Evolutionary conservation across 2,888 invertebrate species (phyloP), one percentile per base, ranked within the genome.

Genomic region (Aromia moschata): DNA sequence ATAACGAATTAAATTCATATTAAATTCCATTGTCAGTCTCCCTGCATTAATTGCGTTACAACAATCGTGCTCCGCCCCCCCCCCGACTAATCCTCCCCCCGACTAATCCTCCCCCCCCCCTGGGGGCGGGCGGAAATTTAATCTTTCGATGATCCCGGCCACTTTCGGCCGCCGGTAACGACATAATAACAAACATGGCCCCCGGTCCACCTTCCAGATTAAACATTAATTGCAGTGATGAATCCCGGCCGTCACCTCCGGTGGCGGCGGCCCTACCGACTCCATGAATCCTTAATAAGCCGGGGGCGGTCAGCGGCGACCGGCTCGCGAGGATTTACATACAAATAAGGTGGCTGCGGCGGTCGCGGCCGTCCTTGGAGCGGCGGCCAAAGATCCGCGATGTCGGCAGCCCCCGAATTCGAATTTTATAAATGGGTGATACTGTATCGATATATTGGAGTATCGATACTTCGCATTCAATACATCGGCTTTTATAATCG

Each of bases 301-400:
- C 69, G 57, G 55, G 44, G 64, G 70, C 71, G 71, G 69, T 72
- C 72, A 69, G 65, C 69, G 69, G 69, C 69, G 65, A 68, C 58
- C 68, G 70, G 64, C 69, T 70, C 66, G 58, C 65, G 56, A 68
- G 71, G 71, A 73, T 73, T 73, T 73, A 70, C 73, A 73, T 73
- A 72, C 73, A 73, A 73, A 73, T 72, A 71, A 70, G 70, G 70
- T 64, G 70, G 64, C 58, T 55, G 33, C 36, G 58, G 25, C 7
- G 25, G 4, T 25, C 4, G 7, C 7, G 25, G 25, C 7, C 7
- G 7, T 3, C 25, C 7, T 25, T 25, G 4, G 25, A 25, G n/a
- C n/a, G n/a, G n/a, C n/a, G n/a, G n/a, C n/a, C n/a, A n/a, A n/a
- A n/a, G n/a, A n/a, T n/a, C n/a, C n/a, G 15, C n/a, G n/a, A n/a